phyloP scores from a whole-genome alignment of 1,140 invertebrate genomes.

The Drosophila repleta region DNA sequence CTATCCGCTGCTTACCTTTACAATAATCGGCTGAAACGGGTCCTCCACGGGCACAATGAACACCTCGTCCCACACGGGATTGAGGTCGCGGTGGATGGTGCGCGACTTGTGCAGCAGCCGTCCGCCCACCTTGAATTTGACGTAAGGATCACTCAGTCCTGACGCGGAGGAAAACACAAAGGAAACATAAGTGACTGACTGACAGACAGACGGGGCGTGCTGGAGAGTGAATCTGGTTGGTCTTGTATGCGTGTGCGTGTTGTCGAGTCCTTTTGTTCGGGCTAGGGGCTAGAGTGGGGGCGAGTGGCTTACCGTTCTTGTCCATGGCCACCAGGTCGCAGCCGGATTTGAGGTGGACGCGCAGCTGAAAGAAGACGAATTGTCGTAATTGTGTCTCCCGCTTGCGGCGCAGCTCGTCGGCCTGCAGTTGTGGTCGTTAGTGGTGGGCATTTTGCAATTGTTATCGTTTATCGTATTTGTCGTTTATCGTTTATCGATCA shows the following conservation, averaged over 20 bases:
- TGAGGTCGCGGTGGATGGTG: constrained; percentile 94
- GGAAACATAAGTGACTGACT: constrained; percentile 38
- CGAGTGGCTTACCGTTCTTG: constrained; percentile 90
- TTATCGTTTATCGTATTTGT: constrained; percentile 31
- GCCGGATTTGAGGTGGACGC: constrained; percentile 94
- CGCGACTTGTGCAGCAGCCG: constrained; percentile 96
- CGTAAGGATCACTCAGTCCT: constrained; percentile 99
- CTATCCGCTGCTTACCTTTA: constrained; percentile 88
- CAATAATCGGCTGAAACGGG: constrained; percentile 92
- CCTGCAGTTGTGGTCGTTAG: constrained; percentile 70
- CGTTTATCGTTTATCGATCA: constrained; percentile 18
- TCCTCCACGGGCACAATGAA: constrained; percentile 98
- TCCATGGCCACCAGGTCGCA: constrained; percentile 96
- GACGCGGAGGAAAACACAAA: constrained; percentile 59
- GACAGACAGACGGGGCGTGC: neutral
- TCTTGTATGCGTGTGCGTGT: neutral
- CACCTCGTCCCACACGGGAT: constrained; percentile 98
- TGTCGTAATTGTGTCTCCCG: constrained; percentile 90
- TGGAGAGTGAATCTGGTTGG: neutral
- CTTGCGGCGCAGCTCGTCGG: constrained; percentile 87
- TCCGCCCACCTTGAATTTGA: constrained; percentile 97
- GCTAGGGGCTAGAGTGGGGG: neutral
- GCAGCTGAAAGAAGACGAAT: constrained; percentile 95
- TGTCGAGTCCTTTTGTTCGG: neutral
- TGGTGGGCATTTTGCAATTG: constrained; percentile 24